These are phyloP conservation scores for Caenorhabditis inopinata DNA, from an alignment of 1,140 invertebrate species.

Conservation along the genomic window DNA sequence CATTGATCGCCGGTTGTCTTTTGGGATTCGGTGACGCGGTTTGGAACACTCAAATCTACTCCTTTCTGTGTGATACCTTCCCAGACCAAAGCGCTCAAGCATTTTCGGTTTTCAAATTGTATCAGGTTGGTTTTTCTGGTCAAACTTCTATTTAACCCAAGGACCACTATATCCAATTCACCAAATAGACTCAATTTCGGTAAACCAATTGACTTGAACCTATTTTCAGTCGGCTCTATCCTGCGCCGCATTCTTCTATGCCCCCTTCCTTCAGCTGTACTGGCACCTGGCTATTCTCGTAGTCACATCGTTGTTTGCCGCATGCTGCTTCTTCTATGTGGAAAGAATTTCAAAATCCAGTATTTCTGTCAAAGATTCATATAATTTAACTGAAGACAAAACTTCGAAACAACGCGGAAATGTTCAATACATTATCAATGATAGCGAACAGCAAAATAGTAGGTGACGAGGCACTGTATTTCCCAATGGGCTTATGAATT, in stretches of 20 bases:
- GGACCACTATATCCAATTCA: no score
- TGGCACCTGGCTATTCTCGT: constrained; percentile 80
- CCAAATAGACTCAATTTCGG: no score
- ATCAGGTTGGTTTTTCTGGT: constrained; percentile 72
- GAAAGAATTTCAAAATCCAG: constrained; percentile 25
- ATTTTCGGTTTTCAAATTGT: constrained; percentile 74
- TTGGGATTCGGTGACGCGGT: constrained; percentile 93
- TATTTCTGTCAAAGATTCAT: constrained; percentile 1
- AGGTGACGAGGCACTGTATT: no score
- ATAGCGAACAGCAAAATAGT: background rate
- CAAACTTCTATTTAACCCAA: no score
- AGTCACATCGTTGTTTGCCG: constrained; percentile 63
- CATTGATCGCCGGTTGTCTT: constrained; percentile 82
- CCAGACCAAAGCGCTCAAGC: background rate
- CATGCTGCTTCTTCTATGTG: constrained; percentile 32
- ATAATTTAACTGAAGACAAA: background rate
- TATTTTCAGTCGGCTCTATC: constrained; percentile 80
- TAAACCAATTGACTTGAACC: constrained; percentile 22
- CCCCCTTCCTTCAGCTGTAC: constrained; percentile 75
- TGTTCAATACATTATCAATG: background rate
- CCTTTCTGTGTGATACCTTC: constrained; percentile 17
- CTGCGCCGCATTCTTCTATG: constrained; percentile 85
- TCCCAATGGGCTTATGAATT: no score
- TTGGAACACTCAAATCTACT: constrained; percentile 79
- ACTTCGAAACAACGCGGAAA: background rate